A percentile compares a stretch with the other conserved stretches of the same genome.
Evolutionary conservation across 53 echinoderm and acorn worm genomes (phyloP).

Genomic region (Pentamera pediparva): DNA sequence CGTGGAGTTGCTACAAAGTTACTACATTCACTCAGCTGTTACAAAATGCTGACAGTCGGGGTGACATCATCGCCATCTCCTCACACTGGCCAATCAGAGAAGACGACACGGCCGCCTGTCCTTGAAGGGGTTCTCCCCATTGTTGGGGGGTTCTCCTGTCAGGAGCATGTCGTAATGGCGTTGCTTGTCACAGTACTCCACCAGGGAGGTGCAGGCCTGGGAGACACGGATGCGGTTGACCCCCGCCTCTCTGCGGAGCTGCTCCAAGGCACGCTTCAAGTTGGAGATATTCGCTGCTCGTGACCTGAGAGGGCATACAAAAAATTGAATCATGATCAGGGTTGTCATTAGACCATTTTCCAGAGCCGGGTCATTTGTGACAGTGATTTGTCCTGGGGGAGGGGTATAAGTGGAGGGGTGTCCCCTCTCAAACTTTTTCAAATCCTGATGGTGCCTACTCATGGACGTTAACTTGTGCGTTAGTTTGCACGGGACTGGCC

Average conservation of each 20-base stretch:
- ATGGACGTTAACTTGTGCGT: no score
- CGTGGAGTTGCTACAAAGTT: no score
- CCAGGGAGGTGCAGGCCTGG: constrained; percentile 66
- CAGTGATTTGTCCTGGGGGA: no score
- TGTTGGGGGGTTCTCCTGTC: constrained; percentile 67
- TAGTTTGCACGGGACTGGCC: no score
- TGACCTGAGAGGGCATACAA: neutral
- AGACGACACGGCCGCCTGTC: constrained; percentile 78
- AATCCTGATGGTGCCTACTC: no score
- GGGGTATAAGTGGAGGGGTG: no score
- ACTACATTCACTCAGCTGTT: no score
- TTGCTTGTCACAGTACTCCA: constrained; percentile 88
- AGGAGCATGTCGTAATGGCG: constrained; percentile 76
- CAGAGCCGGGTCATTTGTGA: no score
- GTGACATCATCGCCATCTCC: no score
- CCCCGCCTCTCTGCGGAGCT: constrained; percentile 75
- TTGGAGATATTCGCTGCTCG: constrained; percentile 40
- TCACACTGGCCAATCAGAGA: constrained; percentile 39
- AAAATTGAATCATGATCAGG: neutral
- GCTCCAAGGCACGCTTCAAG: constrained; percentile 77
- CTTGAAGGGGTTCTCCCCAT: constrained; percentile 85
- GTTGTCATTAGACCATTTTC: no score
- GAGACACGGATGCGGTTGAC: constrained; percentile 74
- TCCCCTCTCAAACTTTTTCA: no score
- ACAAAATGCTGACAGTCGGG: no score